These are phyloP conservation scores for Amblyjoppa fuscipennis DNA, from an alignment of 2,888 invertebrate species.

Conservation along the genomic window DNA sequence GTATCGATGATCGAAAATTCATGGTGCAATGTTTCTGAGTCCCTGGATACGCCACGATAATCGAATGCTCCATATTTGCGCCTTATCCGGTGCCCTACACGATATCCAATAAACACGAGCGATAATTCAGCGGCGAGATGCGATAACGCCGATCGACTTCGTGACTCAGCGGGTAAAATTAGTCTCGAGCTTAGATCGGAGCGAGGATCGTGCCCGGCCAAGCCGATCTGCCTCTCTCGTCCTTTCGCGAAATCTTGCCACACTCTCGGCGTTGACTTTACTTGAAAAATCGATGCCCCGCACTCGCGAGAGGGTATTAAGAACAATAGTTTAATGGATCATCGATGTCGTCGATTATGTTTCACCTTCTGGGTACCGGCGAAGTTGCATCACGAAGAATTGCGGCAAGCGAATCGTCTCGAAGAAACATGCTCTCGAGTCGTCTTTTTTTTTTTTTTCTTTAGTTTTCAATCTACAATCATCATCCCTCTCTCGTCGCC, in stretches of 20 bases:
- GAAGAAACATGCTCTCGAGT: background rate
- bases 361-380: constrained; percentile 14
- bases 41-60: background rate
- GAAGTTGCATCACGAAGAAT: constrained; percentile 34
- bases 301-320: constrained; percentile 2
- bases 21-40: too few species aligned
- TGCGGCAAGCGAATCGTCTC: constrained; percentile 39
- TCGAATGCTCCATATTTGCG: background rate
- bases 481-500: constrained; percentile 29
- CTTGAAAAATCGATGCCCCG: constrained; percentile 22
- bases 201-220: constrained; percentile 36
- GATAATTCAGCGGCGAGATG: constrained; percentile 48
- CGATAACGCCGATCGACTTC: constrained; percentile 64
- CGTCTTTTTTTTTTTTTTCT: constrained; percentile 28
- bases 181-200: constrained; percentile 47
- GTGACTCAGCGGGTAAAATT: constrained; percentile 59
- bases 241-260: constrained; percentile 50
- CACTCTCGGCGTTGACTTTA: constrained; percentile 13
- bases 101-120: constrained; percentile 35
- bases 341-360: constrained; percentile 56
- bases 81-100: background rate
- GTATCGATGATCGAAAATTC: background rate
- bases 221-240: constrained; percentile 12
- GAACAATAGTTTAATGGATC: constrained; percentile 61
- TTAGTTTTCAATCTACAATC: constrained; percentile 30